Evolutionary conservation across 2,888 invertebrate species (phyloP), one percentile per base, ranked within the genome.

Genomic region (Tetranychus truncatus): DNA sequence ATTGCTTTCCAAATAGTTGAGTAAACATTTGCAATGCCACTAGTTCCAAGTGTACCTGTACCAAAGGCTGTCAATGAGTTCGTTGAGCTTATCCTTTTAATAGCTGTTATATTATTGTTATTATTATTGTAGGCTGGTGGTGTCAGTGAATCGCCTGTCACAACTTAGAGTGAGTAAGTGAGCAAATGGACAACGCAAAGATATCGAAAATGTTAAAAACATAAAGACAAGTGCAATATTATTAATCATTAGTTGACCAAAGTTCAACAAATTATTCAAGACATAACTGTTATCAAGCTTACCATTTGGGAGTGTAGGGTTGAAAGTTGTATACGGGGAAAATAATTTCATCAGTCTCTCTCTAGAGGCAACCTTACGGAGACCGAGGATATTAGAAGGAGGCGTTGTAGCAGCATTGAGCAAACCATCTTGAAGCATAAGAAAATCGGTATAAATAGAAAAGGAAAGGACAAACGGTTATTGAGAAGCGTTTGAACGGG

Each of bases 1-100:
- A 97, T 85, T 24, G 90, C 88, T 79, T 87, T 86, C 95, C 95
- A 97, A 76, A 96, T 86, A 83, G 91, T 91, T 84, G 89, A 88
- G 84, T 94, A 94, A 75, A 95, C 80, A 75, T 77, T 78, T 20
- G 75, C 77, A 34, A 77, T 73, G 8, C 72, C 45, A 21, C 66
- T n/a, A 21, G 21, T 45, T 0, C 74, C 21, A 65, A 44, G n/a
- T 46, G 73, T 76, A n/a, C 71, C 45, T 66, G 73, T 66, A 66
- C 44, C 75, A 75, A 80, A 86, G 87, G 78, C 87, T 87, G 44
- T 72, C 75, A 90, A 88, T 7, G 88, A 88, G 45, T 88, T 88
- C 66, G 88, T 88, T 3, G 89, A 89, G 1, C 87, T 87, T 3
- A 89, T 89, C 65, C 89, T 84, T 78, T 88, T 87, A 80, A 89